Conservation (phyloP, 2,797 vertebrate genomes). For the Hirundo rustica region DNA sequence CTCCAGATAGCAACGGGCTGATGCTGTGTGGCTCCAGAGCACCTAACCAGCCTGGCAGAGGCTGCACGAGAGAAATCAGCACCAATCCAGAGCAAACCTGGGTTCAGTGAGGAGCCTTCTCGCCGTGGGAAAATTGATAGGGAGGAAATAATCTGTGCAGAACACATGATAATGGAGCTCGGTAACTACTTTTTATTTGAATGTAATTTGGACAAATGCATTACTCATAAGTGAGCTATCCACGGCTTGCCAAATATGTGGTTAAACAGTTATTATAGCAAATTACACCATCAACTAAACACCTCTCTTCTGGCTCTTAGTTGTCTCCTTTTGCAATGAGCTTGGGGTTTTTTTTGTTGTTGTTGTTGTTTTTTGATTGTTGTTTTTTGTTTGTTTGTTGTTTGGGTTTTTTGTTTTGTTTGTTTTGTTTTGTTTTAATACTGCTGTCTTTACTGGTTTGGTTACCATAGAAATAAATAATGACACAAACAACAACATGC, state of each 20-base stretch:
- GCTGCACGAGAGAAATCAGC: neutral
- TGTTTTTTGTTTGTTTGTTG: neutral
- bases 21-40: constrained; percentile 36
- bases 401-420: neutral
- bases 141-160: constrained; percentile 16
- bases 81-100: neutral
- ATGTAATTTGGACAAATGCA: constrained; percentile 41
- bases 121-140: constrained; percentile 11
- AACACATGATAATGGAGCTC: neutral
- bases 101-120: neutral
- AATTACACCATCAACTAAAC: constrained; percentile 64
- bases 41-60: neutral
- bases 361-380: no score
- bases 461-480: constrained; percentile 54
- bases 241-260: constrained; percentile 34
- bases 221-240: constrained; percentile 48
- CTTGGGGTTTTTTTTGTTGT: neutral
- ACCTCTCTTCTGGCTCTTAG: constrained; percentile 62
- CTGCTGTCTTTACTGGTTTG: constrained; percentile 1
- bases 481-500: neutral
- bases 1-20: constrained; percentile 13
- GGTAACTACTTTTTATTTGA: constrained; percentile 38
- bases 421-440: neutral
- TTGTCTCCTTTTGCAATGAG: constrained; percentile 33
- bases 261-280: constrained; percentile 59